phyloP scores from a whole-genome alignment of 2,888 invertebrate species.

The Acleris cristana region DNA sequence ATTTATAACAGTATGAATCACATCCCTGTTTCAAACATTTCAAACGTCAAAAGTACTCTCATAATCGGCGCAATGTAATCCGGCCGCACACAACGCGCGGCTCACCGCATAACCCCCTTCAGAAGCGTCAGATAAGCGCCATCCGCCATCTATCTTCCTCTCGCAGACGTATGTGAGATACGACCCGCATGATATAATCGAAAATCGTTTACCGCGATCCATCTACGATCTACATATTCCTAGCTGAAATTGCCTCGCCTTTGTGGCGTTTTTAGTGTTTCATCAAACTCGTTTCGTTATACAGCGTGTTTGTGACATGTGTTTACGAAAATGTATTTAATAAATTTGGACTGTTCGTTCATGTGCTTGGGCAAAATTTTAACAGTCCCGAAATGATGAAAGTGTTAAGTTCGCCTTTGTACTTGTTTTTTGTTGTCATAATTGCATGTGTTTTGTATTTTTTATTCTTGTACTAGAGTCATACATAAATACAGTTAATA shows the following conservation, averaged over 20 bases:
- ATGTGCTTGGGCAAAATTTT: too few species aligned
- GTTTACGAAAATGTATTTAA: background rate
- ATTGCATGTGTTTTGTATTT: too few species aligned
- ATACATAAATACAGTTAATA: too few species aligned
- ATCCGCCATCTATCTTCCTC: constrained; percentile 62
- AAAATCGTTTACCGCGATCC: constrained; percentile 49
- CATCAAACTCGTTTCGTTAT: constrained; percentile 1
- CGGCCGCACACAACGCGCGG: constrained; percentile 8
- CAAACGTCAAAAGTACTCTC: constrained; percentile 9
- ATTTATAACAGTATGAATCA: too few species aligned
- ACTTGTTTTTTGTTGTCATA: too few species aligned
- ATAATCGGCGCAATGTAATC: constrained; percentile 24
- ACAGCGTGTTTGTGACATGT: constrained; percentile 2
- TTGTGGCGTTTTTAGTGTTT: constrained; percentile 52
- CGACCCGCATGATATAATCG: constrained; percentile 55
- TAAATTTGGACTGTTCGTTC: background rate
- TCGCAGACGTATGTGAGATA: constrained; percentile 37
- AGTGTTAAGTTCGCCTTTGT: too few species aligned
- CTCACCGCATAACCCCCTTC: constrained; percentile 34
- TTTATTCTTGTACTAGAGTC: too few species aligned
- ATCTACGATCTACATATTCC: constrained; percentile 46
- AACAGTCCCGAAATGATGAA: too few species aligned
- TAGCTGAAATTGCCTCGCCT: constrained; percentile 60
- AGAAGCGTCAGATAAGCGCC: constrained; percentile 72
- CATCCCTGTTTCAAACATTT: constrained; percentile 1